A percentile compares a stretch with the other conserved stretches of the same genome.
Evolutionary conservation across 2,888 invertebrate species (phyloP).

Genomic region (Noctua pronuba): DNA sequence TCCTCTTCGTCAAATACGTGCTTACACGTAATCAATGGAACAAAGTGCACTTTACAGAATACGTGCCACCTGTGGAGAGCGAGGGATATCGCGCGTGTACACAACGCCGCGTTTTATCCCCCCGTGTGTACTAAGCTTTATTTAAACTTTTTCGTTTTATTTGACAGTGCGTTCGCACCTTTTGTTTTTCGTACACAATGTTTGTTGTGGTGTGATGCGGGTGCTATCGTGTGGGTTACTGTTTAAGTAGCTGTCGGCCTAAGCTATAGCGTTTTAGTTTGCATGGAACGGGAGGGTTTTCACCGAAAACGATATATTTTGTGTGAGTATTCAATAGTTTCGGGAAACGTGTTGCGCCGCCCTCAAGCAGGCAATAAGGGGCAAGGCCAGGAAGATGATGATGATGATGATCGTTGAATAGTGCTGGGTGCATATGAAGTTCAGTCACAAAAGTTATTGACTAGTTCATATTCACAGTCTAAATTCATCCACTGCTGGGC

Average conservation of each 20-base stretch:
- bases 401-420: background rate
- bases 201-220: conserved; percentile 58
- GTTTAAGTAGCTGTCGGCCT: conserved; percentile 22
- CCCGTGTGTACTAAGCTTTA: conserved; percentile 65
- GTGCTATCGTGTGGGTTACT: conserved; percentile 25
- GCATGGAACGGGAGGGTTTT: background rate
- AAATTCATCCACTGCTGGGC: background rate
- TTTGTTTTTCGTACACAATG: conserved; percentile 56
- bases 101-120: conserved; percentile 56
- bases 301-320: background rate
- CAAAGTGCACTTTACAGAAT: conserved; percentile 68
- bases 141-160: conserved; percentile 62
- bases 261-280: conserved; percentile 15
- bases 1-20: conserved; percentile 37
- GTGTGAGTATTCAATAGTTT: no score
- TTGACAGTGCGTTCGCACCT: conserved; percentile 60
- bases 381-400: no score
- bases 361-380: background rate
- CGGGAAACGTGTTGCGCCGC: background rate
- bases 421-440: background rate
- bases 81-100: conserved; percentile 71
- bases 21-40: conserved; percentile 63
- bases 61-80: conserved; percentile 75
- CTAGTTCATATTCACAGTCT: background rate
- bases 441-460: no score